Percentiles rank a stretch among this genome's conserved stretches.
Conservation (phyloP, 2,888 invertebrate species). For the Spodoptera littoralis region DNA sequence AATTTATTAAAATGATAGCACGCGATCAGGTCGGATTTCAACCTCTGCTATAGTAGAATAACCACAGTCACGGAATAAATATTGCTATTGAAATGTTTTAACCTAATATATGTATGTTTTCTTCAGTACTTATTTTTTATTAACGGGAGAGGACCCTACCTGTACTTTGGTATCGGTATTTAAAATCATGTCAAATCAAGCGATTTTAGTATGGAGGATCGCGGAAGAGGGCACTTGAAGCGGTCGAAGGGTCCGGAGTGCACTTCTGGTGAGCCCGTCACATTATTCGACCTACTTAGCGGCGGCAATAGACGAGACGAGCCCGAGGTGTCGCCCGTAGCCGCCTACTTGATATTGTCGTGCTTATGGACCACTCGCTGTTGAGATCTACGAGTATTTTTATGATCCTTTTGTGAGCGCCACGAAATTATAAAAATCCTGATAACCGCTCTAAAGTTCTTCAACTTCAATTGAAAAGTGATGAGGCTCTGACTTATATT, state of each 20-base stretch:
- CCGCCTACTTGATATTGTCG: conserved; percentile 72
- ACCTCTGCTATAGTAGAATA: conserved; percentile 53
- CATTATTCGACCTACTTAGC: conserved; percentile 88
- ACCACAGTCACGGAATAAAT: conserved; percentile 48
- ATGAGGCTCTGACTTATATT: conserved; percentile 45
- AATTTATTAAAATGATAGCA: conserved; percentile 55
- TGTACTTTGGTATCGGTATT: conserved; percentile 79
- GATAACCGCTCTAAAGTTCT: conserved; percentile 38
- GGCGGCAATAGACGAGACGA: conserved; percentile 71
- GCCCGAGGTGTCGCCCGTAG: conserved; percentile 76
- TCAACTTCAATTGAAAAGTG: conserved; percentile 46
- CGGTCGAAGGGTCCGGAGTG: conserved; percentile 77
- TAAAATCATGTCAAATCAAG: conserved; percentile 88
- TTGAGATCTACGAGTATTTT: conserved; percentile 55
- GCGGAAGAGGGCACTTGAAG: conserved; percentile 72
- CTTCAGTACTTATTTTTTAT: conserved; percentile 17
- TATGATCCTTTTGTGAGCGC: conserved; percentile 53
- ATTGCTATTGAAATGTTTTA: conserved; percentile 50
- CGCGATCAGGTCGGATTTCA: conserved; percentile 55
- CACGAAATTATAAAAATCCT: conserved; percentile 48
- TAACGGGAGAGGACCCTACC: conserved; percentile 29
- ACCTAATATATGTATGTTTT: conserved; percentile 13
- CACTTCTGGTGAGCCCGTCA: conserved; percentile 79
- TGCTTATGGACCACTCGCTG: conserved; percentile 59
- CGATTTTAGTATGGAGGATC: conserved; percentile 84